phyloP scores from a whole-genome alignment of 2,888 invertebrate species.

The Lasioglossum pauxillum region DNA sequence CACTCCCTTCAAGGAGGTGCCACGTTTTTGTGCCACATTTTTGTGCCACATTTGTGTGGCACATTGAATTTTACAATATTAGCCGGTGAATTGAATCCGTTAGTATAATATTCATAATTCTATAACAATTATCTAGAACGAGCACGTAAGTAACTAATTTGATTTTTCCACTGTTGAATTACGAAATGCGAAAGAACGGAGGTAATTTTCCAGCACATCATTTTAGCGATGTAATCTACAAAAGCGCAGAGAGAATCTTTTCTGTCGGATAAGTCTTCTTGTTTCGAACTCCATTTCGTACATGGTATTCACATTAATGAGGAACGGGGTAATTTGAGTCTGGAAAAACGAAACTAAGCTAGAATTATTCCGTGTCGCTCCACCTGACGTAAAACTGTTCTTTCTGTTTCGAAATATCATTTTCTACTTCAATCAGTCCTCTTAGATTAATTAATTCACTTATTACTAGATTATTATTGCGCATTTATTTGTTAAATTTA shows the following conservation, averaged over 20 bases:
- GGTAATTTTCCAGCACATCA: background rate
- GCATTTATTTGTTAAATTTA: too few species aligned
- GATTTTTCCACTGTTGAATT: background rate
- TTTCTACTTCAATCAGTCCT: background rate
- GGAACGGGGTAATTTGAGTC: background rate
- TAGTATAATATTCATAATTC: background rate
- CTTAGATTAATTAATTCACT: too few species aligned
- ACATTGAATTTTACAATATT: too few species aligned
- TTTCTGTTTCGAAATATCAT: background rate
- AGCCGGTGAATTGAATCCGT: too few species aligned
- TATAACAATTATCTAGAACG: background rate
- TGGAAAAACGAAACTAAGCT: background rate
- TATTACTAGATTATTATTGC: too few species aligned
- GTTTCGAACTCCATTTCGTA: background rate
- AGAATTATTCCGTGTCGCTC: background rate
- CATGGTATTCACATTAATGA: background rate
- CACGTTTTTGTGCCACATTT: too few species aligned
- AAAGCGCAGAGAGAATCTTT: background rate
- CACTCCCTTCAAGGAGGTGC: too few species aligned
- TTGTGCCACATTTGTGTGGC: too few species aligned
- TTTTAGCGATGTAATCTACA: background rate
- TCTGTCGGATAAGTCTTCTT: background rate
- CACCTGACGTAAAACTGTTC: background rate
- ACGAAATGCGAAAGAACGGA: background rate
- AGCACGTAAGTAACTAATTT: background rate